A percentile compares a stretch with the other conserved stretches of the same genome.
Conservation (phyloP, 2,888 invertebrate species). For the Cordilura impudica region DNA sequence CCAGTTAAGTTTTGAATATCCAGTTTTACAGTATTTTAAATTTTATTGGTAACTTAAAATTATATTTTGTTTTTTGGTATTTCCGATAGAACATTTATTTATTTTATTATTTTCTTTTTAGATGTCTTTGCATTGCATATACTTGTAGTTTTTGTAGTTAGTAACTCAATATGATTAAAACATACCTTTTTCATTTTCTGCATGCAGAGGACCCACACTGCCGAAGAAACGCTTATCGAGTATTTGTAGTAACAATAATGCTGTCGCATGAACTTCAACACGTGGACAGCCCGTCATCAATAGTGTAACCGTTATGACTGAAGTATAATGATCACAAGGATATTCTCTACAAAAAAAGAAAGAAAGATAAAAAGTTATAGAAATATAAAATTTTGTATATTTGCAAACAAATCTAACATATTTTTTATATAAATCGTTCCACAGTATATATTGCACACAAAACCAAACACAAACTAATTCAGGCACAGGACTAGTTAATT, state of each 20-base stretch:
- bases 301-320: constrained; percentile 97
- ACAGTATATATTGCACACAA: too few species aligned
- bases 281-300: constrained; percentile 97
- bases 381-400: too few species aligned
- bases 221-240: constrained; percentile 98
- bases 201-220: constrained; percentile 83
- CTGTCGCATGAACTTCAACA: constrained; percentile 94
- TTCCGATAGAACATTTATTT: too few species aligned
- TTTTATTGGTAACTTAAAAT: too few species aligned
- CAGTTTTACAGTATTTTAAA: too few species aligned
- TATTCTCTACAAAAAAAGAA: constrained; percentile 85
- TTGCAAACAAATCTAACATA: too few species aligned
- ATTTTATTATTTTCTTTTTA: not conserved
- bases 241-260: constrained; percentile 94
- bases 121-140: not conserved
- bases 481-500: too few species aligned
- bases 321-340: constrained; percentile 98
- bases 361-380: not conserved
- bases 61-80: too few species aligned
- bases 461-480: too few species aligned
- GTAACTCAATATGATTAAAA: constrained; percentile 48
- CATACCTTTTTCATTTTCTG: constrained; percentile 86
- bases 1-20: too few species aligned
- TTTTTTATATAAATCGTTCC: too few species aligned
- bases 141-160: not conserved